phyloP scores from a whole-genome alignment of 2,113 vertebrate genomes.

The Baryphthengus martii region DNA sequence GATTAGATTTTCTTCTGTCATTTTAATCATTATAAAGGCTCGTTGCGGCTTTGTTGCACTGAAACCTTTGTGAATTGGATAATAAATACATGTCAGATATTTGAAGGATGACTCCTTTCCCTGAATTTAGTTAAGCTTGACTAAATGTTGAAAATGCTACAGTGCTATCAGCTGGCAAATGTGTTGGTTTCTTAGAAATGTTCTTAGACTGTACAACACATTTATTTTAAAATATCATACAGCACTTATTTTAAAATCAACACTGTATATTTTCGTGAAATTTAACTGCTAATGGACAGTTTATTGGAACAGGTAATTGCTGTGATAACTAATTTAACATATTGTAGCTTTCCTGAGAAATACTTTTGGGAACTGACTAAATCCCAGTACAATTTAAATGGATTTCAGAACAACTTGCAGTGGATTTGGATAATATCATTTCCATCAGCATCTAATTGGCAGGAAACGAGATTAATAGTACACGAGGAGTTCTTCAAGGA shows the following conservation, averaged over 20 bases:
- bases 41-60: slow-evolving; percentile 21
- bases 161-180: neutral
- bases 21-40: slow-evolving; percentile 44
- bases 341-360: neutral
- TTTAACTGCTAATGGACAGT: neutral
- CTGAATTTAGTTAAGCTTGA: slow-evolving; percentile 7
- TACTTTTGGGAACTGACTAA: neutral
- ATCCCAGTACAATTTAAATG: neutral
- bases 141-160: neutral
- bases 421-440: neutral
- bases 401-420: neutral
- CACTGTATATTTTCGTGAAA: neutral
- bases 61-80: slow-evolving; percentile 30
- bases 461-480: neutral
- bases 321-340: neutral
- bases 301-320: neutral
- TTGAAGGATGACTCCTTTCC: slow-evolving; percentile 16
- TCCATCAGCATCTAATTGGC: neutral
- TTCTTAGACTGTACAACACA: neutral
- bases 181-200: neutral
- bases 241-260: neutral
- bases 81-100: slow-evolving; percentile 26
- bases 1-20: slow-evolving; percentile 28
- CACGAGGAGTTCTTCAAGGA: neutral
- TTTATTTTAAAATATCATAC: neutral